These are phyloP conservation scores for Meandrina meandrites DNA, from an alignment of 92 coral and sea anemone genomes.

Conservation along the genomic window DNA sequence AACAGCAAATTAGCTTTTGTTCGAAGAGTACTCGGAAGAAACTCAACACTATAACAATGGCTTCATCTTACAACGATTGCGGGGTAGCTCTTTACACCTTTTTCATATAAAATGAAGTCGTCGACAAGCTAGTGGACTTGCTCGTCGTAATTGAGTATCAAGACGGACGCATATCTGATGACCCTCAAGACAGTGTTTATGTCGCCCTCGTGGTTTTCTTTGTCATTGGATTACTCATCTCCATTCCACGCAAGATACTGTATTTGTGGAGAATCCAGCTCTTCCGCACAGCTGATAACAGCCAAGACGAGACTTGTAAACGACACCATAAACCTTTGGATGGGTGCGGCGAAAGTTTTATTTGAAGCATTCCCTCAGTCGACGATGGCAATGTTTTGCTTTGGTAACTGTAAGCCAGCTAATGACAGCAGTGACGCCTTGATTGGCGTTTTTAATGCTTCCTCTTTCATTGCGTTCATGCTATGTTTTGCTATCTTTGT, in stretches of 20 bases:
- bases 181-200: neutral
- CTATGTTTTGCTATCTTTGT: neutral
- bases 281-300: neutral
- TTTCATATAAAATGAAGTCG: neutral
- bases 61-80: neutral
- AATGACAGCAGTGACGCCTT: neutral
- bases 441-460: neutral
- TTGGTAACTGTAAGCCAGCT: neutral
- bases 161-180: neutral
- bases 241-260: neutral
- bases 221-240: neutral
- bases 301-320: neutral
- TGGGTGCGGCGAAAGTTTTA: neutral
- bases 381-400: slow-evolving; percentile 9
- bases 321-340: neutral
- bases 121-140: neutral
- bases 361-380: slow-evolving; percentile 12
- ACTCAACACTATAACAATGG: too few species aligned
- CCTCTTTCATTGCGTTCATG: neutral
- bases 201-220: neutral
- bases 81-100: neutral
- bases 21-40: too few species aligned
- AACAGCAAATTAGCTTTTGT: neutral
- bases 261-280: neutral
- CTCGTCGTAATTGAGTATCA: neutral